Evolutionary conservation across 2,113 vertebrate genomes (phyloP).

Genomic region (Trematomus loennbergii): DNA sequence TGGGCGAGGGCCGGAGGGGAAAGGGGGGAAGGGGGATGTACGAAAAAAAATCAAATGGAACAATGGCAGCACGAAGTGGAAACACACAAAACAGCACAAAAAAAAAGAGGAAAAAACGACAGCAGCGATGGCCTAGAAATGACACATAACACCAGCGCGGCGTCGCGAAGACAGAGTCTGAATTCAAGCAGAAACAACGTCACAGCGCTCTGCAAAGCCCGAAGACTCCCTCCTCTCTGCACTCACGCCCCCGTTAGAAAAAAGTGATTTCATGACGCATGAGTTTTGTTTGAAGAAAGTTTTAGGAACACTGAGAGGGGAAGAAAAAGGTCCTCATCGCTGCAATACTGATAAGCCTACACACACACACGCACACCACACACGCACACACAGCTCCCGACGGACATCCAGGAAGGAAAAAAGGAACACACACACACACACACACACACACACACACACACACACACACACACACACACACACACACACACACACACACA

Average conservation of each 20-base stretch:
- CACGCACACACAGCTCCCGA: neutral
- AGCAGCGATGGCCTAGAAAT: slow-evolving; percentile 32
- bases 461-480: slow-evolving; percentile 13
- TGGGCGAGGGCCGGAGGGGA: slow-evolving; percentile 8
- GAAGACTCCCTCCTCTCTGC: slow-evolving; percentile 48
- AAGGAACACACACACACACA: slow-evolving; percentile 2
- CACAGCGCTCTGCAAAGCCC: slow-evolving; percentile 60
- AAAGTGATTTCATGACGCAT: slow-evolving; percentile 63
- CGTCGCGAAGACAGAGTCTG: slow-evolving; percentile 34
- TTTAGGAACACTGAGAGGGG: slow-evolving; percentile 41
- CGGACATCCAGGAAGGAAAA: slow-evolving; percentile 35
- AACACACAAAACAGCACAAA: slow-evolving; percentile 16
- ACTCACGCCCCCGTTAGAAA: slow-evolving; percentile 38
- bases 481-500: neutral
- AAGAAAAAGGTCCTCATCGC: slow-evolving; percentile 26
- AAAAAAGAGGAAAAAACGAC: neutral
- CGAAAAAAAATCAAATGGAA: slow-evolving; percentile 57
- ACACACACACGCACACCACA: neutral
- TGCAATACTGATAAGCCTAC: slow-evolving; percentile 30
- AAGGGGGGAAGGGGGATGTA: neutral
- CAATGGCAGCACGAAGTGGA: slow-evolving; percentile 39
- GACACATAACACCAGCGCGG: slow-evolving; percentile 38
- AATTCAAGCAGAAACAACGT: slow-evolving; percentile 57
- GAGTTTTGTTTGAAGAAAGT: slow-evolving; percentile 74
- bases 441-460: neutral